Conservation (phyloP, 2,888 invertebrate species). For the Tiliacea citrago region DNA sequence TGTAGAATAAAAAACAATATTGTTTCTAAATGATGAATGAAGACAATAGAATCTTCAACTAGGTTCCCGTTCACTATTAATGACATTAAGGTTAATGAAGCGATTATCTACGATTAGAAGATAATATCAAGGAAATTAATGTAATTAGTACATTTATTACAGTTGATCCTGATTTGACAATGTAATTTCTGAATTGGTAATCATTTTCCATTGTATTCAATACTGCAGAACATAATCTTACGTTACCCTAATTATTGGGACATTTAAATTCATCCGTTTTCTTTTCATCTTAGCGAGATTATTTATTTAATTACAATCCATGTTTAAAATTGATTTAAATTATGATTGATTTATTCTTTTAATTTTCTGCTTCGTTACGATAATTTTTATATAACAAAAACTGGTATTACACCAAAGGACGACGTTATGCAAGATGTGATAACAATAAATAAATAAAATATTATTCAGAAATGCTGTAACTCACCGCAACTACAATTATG, state of each 20-base stretch:
- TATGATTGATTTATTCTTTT: background rate
- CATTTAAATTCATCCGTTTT: background rate
- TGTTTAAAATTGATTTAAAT: constrained; percentile 1
- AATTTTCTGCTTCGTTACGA: background rate
- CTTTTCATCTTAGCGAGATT: background rate
- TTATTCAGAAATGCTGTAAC: background rate
- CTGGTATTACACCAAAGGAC: background rate
- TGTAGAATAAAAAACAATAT: constrained; percentile 11
- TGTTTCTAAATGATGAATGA: constrained; percentile 38
- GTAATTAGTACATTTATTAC: constrained; percentile 32
- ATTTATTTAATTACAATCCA: background rate
- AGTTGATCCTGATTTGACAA: constrained; percentile 28
- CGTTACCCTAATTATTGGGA: background rate
- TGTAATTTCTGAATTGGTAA: constrained; percentile 9
- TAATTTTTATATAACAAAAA: background rate
- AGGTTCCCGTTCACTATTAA: constrained; percentile 16
- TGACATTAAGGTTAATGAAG: constrained; percentile 53
- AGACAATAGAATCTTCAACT: constrained; percentile 37
- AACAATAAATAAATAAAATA: background rate
- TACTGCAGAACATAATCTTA: constrained; percentile 6
- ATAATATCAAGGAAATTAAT: constrained; percentile 27
- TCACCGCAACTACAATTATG: background rate
- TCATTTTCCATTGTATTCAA: constrained; percentile 36
- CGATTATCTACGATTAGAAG: constrained; percentile 26
- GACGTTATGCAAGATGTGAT: background rate